A percentile compares a stretch with the other conserved stretches of the same genome.
Evolutionary conservation across 35 echinoderm and acorn worm genomes (phyloP).

Genomic region (Ophiothrix spiculata): DNA sequence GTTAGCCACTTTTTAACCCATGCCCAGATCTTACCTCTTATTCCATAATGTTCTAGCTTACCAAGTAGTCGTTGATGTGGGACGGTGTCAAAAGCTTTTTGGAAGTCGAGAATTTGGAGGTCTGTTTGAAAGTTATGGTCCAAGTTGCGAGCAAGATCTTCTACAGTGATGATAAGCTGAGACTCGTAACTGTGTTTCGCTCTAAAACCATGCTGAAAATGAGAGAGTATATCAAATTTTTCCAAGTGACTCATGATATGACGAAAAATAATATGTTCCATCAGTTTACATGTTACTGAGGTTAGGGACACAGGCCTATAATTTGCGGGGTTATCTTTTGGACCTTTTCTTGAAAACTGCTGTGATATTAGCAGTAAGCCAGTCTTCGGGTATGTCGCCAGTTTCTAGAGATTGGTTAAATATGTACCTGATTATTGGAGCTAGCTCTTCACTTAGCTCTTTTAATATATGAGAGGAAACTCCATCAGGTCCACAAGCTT

Average conservation of each 20-base stretch:
- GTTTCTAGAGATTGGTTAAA: slow-evolving; percentile 35
- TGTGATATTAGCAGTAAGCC: slow-evolving; percentile 48
- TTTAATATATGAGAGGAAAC: slow-evolving; percentile 34
- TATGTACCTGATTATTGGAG: slow-evolving; percentile 22
- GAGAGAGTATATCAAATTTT: slow-evolving; percentile 20
- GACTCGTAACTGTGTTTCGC: slow-evolving; percentile 36
- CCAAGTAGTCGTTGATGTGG: no score
- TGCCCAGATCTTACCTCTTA: no score
- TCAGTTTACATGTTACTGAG: slow-evolving; percentile 60
- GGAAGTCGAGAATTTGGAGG: no score
- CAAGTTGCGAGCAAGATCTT: slow-evolving; percentile 36
- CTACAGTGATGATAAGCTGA: slow-evolving; percentile 9
- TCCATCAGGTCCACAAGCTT: slow-evolving; percentile 47
- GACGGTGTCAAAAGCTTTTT: no score
- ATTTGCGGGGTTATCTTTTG: slow-evolving; percentile 31
- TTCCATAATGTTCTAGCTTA: no score
- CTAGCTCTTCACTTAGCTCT: slow-evolving; percentile 24
- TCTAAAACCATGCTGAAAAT: slow-evolving; percentile 31
- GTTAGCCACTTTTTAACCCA: no score
- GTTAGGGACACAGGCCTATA: slow-evolving; percentile 58
- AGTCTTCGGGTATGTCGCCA: slow-evolving; percentile 37
- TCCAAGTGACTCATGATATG: slow-evolving; percentile 49
- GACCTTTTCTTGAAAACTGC: slow-evolving; percentile 59
- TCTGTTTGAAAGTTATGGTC: no score
- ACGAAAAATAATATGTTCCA: slow-evolving; percentile 46